Evolutionary conservation across 64 coral and sea anemone genomes (phyloP).

Genomic region (Platygyra sinensis): DNA sequence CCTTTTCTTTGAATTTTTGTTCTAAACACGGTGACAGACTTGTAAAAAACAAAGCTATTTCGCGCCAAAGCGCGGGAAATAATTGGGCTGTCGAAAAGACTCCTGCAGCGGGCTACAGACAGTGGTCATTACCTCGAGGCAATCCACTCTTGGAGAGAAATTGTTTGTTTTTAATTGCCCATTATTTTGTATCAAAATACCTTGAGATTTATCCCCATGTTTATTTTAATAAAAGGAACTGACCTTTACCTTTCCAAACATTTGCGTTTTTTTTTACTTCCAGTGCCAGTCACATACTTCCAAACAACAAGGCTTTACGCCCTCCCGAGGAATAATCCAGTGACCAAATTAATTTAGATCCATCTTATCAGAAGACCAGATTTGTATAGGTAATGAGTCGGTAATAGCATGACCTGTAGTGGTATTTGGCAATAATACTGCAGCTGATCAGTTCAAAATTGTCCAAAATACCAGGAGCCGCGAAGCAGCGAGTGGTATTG

Average conservation of each 20-base stretch:
- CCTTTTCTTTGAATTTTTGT: neutral
- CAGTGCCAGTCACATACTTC: too few relatives aligned
- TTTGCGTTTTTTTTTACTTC: too few relatives aligned
- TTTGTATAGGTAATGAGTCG: too few relatives aligned
- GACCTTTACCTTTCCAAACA: neutral
- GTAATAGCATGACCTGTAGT: too few relatives aligned
- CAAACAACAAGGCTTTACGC: too few relatives aligned
- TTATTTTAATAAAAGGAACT: neutral
- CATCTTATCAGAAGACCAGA: neutral
- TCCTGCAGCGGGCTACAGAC: too few relatives aligned
- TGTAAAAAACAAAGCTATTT: neutral
- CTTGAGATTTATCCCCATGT: neutral
- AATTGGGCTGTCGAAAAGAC: too few relatives aligned
- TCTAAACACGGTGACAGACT: neutral
- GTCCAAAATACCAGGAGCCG: too few relatives aligned
- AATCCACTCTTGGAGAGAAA: neutral
- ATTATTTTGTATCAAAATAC: neutral
- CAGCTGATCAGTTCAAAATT: too few relatives aligned
- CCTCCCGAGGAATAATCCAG: neutral
- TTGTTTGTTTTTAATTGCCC: neutral
- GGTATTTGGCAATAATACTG: too few relatives aligned
- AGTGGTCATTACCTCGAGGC: neutral
- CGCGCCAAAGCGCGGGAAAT: constrained; percentile 1
- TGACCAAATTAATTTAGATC: neutral
- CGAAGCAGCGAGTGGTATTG: too few relatives aligned